Conservation (phyloP, 2,113 vertebrate genomes). For the Tragelaphus imberbis region DNA sequence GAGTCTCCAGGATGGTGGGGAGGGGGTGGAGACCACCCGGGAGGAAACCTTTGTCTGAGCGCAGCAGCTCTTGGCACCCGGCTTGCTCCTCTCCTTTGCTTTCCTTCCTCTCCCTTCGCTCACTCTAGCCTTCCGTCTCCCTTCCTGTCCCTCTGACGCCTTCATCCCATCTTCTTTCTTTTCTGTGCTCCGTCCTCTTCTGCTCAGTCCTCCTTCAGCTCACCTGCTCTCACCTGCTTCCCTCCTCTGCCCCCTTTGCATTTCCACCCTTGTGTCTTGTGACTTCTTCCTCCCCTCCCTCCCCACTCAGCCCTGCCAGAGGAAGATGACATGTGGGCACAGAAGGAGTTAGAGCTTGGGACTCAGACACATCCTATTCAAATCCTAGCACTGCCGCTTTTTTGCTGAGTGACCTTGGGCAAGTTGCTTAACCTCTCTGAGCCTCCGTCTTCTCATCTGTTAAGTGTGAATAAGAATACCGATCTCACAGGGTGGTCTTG, state of each 20-base stretch:
- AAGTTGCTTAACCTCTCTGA: slow-evolving; percentile 52
- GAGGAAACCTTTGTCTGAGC: neutral
- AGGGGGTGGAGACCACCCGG: fast-evolving
- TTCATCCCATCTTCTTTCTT: neutral
- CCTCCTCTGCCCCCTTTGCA: neutral
- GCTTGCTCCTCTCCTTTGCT: neutral
- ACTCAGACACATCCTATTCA: neutral
- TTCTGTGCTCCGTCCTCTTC: neutral
- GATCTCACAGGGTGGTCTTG: slow-evolving; percentile 6
- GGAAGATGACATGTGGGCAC: neutral
- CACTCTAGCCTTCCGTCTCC: neutral
- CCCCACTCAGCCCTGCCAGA: neutral
- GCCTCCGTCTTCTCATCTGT: slow-evolving; percentile 51
- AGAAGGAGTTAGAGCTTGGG: neutral
- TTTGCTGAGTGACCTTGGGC: neutral
- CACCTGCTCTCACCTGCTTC: neutral
- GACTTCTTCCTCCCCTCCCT: neutral
- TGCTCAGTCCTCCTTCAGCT: fast-evolving
- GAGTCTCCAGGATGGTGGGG: neutral
- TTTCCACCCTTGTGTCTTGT: neutral
- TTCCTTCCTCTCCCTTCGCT: neutral
- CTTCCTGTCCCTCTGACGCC: neutral
- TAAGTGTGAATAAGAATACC: neutral
- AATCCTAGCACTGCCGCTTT: neutral
- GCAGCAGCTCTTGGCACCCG: neutral